Evolutionary conservation across 2,888 invertebrate genomes (phyloP), one percentile per base, ranked within the genome.

Genomic region (Tetrapedia diversipes): DNA sequence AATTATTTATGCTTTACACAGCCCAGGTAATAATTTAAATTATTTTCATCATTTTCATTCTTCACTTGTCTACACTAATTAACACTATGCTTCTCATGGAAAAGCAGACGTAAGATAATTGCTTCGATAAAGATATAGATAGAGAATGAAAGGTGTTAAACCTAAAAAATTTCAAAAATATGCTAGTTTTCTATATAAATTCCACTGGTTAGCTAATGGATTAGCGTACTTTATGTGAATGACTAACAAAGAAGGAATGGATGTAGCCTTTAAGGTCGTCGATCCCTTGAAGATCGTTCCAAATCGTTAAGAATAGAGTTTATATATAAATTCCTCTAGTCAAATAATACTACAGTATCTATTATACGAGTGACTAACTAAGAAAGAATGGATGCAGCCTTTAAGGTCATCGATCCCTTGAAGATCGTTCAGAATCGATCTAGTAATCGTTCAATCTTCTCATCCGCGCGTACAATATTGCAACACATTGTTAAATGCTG

Each of bases 401-500:
- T 49, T 49, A 49, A 49, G 6, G 24, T 34, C 10, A 4, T 34
- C 34, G 47, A 61, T 51, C 37, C 27, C 19, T 29, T 14, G 61
- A 54, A 57, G 49, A 67, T 57, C 29, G 41, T 47, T 63, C 37
- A 45, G 72, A 29, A 37, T 63, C 69, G 37, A 63, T 41, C 51
- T 54, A 63, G 63, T 34, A 22, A 51, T 37, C n/a, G 37, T 63
- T 39, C 37, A 0, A 39, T 63, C 49, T 49, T 51, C 63, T 19
- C 29, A 49, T 27, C 37, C 43, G 59, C 59, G 45, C 59, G 10
- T 45, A 60, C 16, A 22, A 47, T 8, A 34, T 75, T 75, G 47
- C 71, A 47, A 75, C 65, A 75, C 32, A 14, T 14, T 19, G 71
- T 47, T 65, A 66, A 75, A 57, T 53, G 47, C 65, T 71, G 39